Conservation (phyloP, 2,888 invertebrate genomes). For the Nomada fabriciana region DNA sequence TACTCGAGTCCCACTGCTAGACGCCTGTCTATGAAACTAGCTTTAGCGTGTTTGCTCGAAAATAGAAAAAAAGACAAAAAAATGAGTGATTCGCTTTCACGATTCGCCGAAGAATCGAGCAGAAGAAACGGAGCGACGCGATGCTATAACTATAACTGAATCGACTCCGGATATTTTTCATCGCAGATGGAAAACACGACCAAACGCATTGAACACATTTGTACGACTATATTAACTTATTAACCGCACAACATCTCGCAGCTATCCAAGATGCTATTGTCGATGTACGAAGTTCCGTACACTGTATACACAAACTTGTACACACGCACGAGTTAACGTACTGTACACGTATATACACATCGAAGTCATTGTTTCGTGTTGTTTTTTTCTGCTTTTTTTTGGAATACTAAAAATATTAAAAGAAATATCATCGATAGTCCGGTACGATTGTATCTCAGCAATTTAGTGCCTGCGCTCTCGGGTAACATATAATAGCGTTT, state of each 20-base stretch:
- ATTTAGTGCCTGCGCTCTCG: conserved; percentile 78
- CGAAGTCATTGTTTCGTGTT: conserved; percentile 11
- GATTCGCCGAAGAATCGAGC: not conserved
- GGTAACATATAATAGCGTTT: conserved; percentile 57
- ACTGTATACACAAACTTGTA: not conserved
- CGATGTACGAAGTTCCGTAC: conserved; percentile 1
- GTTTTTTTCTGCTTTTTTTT: not conserved
- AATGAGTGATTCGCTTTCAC: not conserved
- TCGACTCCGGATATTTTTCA: conserved; percentile 20
- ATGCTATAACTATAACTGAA: not conserved
- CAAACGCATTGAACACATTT: conserved; percentile 40
- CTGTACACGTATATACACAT: conserved; percentile 15
- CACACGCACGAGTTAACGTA: not conserved
- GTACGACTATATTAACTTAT: conserved; percentile 35
- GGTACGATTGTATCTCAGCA: conserved; percentile 72
- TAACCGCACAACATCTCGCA: conserved; percentile 55
- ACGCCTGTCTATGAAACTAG: not conserved
- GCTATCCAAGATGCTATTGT: conserved; percentile 38
- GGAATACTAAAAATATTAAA: conserved; percentile 6
- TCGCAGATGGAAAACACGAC: conserved; percentile 30
- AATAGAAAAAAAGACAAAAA: not conserved
- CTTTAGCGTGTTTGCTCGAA: not conserved
- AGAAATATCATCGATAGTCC: conserved; percentile 52
- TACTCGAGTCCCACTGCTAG: not conserved
- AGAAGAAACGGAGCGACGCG: not conserved